phyloP scores from a whole-genome alignment of 2,113 vertebrate species.

The Podiceps cristatus region DNA sequence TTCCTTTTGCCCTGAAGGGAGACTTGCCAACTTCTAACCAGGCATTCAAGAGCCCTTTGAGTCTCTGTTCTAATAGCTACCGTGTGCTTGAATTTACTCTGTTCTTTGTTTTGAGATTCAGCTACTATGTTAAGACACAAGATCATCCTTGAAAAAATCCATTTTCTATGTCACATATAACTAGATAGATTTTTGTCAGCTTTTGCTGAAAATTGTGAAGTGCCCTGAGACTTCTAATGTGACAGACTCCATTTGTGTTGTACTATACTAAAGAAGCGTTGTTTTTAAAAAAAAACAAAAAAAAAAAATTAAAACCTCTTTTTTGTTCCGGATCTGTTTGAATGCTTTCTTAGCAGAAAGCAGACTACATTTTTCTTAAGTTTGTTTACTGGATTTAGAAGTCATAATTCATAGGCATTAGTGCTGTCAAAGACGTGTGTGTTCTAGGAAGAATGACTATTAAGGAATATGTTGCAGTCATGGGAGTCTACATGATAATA shows the following conservation, averaged over 20 bases:
- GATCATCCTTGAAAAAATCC: constrained; percentile 7
- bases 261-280: constrained; percentile 14
- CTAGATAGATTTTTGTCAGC: constrained; percentile 17
- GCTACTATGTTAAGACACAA: not conserved
- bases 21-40: not conserved
- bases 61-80: not conserved
- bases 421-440: not conserved
- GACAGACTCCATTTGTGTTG: constrained; percentile 40
- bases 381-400: constrained; percentile 24
- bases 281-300: not conserved
- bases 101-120: not conserved
- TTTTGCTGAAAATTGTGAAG: constrained; percentile 21
- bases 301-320: not conserved
- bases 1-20: not conserved
- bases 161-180: constrained; percentile 2
- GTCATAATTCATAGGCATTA: not conserved
- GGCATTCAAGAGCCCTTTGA: not conserved
- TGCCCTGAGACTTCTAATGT: constrained; percentile 17
- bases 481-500: not conserved
- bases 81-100: not conserved
- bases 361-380: constrained; percentile 13
- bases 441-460: not conserved
- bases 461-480: not conserved
- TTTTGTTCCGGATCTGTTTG: constrained; percentile 16
- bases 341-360: constrained; percentile 25